Evolutionary conservation across 35 echinoderm and acorn worm species (phyloP), one percentile per base, ranked within the genome.

Genomic region (Stichopus chloronotus): DNA sequence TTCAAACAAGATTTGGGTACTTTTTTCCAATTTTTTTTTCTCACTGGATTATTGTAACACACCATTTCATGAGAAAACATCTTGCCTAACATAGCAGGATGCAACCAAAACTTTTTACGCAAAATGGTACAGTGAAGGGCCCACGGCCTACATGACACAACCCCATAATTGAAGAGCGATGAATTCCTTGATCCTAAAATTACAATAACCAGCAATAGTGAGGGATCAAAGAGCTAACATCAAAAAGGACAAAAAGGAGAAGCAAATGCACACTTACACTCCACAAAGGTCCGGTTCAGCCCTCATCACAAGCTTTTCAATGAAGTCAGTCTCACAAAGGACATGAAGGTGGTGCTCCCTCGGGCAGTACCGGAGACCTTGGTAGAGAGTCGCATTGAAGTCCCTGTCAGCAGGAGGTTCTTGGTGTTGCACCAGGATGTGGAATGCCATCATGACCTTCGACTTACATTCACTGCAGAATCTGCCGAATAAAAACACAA

Each of bases 401-500:
- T 93, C 93, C 69, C 95, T 96, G 93, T 99, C 97, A 13, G 78
- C 54, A 21, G 90, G 92, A 6, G 93, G 86, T 22, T 96, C 92
- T 4, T 96, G 78, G 52, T 99, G 91, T 5, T 95, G 93, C 55
- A 99, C 89, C 88, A 99, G 71, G 56, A 99, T 96, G 57, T 93
- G 94, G 84, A 91, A 99, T 9, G 97, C 97, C 11, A 78, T 81
- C 97, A 99, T 95, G 14, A 99, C 97, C 84, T 99, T 99, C 19
- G 93, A 91, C 84, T 99, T 99, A 69, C 97, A 99, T 60, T 99
- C 97, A 25, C 91, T 92, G 53, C 97, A 99, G 78, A 99, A 99
- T 93, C 97, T 99, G 78, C 25, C 4, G 56, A 56, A 53, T 56
- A 90, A 52, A 80, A 4, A 72, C 0, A 0, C 19, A 19, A 65